Percentiles rank a stretch among this genome's conserved stretches.
Conservation (phyloP, 64 coral and sea anemone genomes). For the Orbicella faveolata region DNA sequence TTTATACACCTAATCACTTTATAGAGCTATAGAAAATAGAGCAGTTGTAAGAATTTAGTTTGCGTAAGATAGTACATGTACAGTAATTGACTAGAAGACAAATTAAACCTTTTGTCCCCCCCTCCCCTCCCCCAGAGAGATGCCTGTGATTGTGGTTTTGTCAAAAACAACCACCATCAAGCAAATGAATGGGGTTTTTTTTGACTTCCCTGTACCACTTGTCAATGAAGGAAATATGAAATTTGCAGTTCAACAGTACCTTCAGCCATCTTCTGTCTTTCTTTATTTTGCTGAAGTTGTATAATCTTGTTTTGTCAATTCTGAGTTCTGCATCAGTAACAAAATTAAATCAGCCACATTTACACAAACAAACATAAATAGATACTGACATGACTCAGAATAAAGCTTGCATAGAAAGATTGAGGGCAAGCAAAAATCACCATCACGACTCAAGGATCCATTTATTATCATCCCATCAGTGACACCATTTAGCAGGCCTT, state of each 20-base stretch:
- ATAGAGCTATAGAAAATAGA: too few relatives aligned
- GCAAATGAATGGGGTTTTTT: too few relatives aligned
- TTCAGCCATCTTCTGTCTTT: conserved; percentile 92
- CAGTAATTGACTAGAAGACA: too few relatives aligned
- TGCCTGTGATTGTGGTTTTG: too few relatives aligned
- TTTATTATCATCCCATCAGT: conserved; percentile 36
- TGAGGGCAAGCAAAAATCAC: conserved; percentile 13
- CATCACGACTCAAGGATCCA: conserved; percentile 66
- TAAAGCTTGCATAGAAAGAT: neutral
- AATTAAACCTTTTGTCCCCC: too few relatives aligned
- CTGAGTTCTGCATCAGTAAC: conserved; percentile 65
- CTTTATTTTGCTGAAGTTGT: conserved; percentile 91
- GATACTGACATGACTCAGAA: neutral
- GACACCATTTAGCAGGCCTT: conserved; percentile 42
- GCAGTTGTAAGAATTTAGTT: too few relatives aligned
- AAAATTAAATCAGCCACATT: neutral
- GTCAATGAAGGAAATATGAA: neutral
- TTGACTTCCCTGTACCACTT: neutral
- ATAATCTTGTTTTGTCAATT: conserved; percentile 89
- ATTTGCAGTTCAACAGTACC: conserved; percentile 29
- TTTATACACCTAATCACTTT: too few relatives aligned
- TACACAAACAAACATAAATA: neutral
- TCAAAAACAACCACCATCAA: too few relatives aligned
- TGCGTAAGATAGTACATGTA: too few relatives aligned
- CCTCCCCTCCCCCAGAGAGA: too few relatives aligned